Evolutionary conservation across 2,113 vertebrate genomes (phyloP), one percentile per base, ranked within the genome.

Genomic region (Phoenicopterus ruber): DNA sequence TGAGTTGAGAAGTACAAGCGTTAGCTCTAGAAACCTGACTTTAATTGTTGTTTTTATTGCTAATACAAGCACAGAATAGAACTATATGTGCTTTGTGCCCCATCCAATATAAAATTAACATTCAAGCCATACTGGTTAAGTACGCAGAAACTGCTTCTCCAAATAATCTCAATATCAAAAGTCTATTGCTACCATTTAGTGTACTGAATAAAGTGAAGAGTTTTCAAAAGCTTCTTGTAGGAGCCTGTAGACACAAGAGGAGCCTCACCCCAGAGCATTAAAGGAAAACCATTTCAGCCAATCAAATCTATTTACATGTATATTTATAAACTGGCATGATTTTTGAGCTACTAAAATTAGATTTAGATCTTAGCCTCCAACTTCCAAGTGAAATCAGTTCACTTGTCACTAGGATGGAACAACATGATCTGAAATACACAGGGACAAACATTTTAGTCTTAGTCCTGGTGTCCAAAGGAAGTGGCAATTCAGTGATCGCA

Each of bases 291-390:
- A 69, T 89, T 95, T 92, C 77, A 91, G 40, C 69, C 72, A 73
- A 80, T 86, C 82, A 88, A 81, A 81, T 82, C 44, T 89, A 74
- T 78, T 91, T 95, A 78, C 50, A 71, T n/a, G 46, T 57, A 8
- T 79, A 78, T 93, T 92, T 93, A 87, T 94, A 89, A 85, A 91
- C n/a, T 79, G 70, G 61, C 52, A 93, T 58, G 44, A 29, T 58
- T 94, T 95, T 70, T 79, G 18, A 63, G 11, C 19, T 65, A 42
- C 83, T 93, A 97, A 96, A 94, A 93, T 94, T 94, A 91, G 80
- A 47, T 81, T 59, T 77, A 92, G n/a, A 63, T 86, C 52, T 91
- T 78, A 77, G 70, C 28, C 46, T 95, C 38, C 70, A 85, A 29
- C 28, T 65, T 94, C 28, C 70, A 96, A 84, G 49, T 58, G 31